A percentile compares a stretch with the other conserved stretches of the same genome.
phyloP scores from a whole-genome alignment of 2,797 vertebrate genomes.

The Brachyrhaphis roseni region DNA sequence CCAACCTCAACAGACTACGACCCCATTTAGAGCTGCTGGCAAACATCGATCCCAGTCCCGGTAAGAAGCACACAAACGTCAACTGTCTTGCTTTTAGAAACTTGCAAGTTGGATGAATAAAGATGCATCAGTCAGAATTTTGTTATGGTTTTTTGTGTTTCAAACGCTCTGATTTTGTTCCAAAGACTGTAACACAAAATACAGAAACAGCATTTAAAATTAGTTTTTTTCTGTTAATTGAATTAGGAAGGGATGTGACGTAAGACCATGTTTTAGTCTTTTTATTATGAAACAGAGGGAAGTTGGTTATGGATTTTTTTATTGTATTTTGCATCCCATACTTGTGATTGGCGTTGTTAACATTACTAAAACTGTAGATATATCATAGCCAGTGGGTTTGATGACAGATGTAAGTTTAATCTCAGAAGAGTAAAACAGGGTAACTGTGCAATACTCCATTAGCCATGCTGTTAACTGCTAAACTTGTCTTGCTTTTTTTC shows the following conservation, averaged over 20 bases:
- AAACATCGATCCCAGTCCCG: conserved; percentile 98
- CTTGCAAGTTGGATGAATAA: not conserved
- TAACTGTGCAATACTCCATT: not conserved
- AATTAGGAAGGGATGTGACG: not conserved
- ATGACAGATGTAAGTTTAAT: not conserved
- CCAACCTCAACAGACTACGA: conserved; percentile 95
- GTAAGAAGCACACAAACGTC: conserved; percentile 71
- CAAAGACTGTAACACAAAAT: not conserved
- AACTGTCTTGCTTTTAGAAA: not conserved
- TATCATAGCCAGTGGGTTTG: not conserved
- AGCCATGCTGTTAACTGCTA: not conserved
- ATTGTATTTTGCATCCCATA: not conserved
- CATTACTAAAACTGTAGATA: not conserved
- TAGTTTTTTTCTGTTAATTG: not conserved
- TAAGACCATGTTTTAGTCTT: not conserved
- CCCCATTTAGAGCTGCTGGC: conserved; percentile 96
- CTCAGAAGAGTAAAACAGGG: not conserved
- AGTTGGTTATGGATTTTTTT: not conserved
- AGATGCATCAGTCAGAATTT: not conserved
- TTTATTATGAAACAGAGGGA: not conserved
- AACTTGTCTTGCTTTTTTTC: not conserved
- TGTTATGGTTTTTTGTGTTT: not conserved
- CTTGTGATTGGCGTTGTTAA: not conserved
- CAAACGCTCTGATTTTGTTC: not conserved
- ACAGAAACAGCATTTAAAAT: not conserved